These are phyloP conservation scores for Allygus modestus DNA, from an alignment of 2,888 invertebrate genomes.

Conservation along the genomic window DNA sequence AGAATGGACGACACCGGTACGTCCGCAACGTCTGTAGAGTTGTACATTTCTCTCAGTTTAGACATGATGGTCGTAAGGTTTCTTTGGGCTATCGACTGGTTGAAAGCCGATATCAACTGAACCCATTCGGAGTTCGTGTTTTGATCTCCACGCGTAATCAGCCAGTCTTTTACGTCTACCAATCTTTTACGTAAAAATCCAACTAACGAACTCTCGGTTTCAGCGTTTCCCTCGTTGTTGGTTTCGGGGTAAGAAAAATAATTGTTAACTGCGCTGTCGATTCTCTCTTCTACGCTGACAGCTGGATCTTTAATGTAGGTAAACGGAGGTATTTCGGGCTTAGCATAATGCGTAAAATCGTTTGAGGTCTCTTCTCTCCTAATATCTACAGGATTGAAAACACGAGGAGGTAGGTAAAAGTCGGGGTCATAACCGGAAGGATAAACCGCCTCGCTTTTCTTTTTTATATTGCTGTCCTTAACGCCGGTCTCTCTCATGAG, in stretches of 20 bases:
- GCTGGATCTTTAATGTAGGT: conserved; percentile 49
- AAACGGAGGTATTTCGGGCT: conserved; percentile 58
- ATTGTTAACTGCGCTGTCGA: conserved; percentile 46
- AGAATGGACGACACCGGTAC: conserved; percentile 69
- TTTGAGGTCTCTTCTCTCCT: conserved; percentile 3
- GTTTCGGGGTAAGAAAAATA: not conserved
- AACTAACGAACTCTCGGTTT: conserved; percentile 75
- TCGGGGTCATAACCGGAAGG: conserved; percentile 53
- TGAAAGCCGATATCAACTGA: conserved; percentile 76
- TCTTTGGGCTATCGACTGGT: conserved; percentile 77
- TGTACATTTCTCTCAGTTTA: conserved; percentile 77
- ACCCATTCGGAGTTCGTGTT: conserved; percentile 68
- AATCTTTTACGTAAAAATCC: conserved; percentile 77
- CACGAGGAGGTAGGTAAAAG: not conserved
- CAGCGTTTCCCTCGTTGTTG: conserved; percentile 22
- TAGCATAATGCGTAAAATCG: not conserved
- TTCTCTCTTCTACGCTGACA: conserved; percentile 46
- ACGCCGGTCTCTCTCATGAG: conserved; percentile 57
- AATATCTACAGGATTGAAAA: not conserved
- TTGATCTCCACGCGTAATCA: conserved; percentile 73
- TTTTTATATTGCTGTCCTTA: conserved; percentile 61
- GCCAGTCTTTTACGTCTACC: conserved; percentile 78
- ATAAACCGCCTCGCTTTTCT: conserved; percentile 69
- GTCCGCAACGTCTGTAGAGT: conserved; percentile 74
- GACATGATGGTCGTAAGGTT: conserved; percentile 76